Base-by-base conservation (phyloP, 2,797 vertebrate species). In the Acipenser transmontanus region DNA sequence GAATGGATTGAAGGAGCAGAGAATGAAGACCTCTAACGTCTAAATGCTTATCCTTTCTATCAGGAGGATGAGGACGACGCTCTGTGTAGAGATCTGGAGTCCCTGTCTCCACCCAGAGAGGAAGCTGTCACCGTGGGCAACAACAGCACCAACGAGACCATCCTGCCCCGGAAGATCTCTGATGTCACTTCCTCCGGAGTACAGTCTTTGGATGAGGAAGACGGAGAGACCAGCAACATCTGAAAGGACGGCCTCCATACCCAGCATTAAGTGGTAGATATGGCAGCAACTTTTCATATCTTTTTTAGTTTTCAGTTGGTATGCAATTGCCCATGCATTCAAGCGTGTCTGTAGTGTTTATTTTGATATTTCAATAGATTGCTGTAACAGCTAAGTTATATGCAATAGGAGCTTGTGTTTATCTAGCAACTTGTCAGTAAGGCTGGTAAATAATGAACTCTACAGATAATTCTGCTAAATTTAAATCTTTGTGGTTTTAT, bases 51-150 rank as follows among this genome's bases (percentile, higher is more conserved):
- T 7, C 11, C 11, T 51, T 47, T 61, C 14, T 54, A n/a, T 57
- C 78, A 91, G 90, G 88, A 64, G 54, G 90, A 98, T 78, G 95
- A 95, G 73, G 95, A 98, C 50, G 87, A 94, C 67, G 92, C 87
- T 0, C 87, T 97, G 77, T 95, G 91, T 79, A 86, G 94, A 85
- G 96, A 98, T 84, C 85, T 93, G 67, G 95, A 98, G 83, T 87
- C 91, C 0, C 85, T 93, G 71, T 98, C 89, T 73, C 95, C 95
- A 50, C 93, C 94, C 70, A 87, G 92, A 74, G 95, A 96, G 71
- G 94, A 98, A 14, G 73, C 84, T 0, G 87, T 84, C 70, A 65
- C 87, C 64, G 85, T 91, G 75, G 89, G 89, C 1, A 89, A 88
- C 63, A 91, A 95, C 78, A 97, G 94, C 83, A 92, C 86, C 1